phyloP scores from a whole-genome alignment of 2,888 invertebrate species.

The Colletes collaris region DNA sequence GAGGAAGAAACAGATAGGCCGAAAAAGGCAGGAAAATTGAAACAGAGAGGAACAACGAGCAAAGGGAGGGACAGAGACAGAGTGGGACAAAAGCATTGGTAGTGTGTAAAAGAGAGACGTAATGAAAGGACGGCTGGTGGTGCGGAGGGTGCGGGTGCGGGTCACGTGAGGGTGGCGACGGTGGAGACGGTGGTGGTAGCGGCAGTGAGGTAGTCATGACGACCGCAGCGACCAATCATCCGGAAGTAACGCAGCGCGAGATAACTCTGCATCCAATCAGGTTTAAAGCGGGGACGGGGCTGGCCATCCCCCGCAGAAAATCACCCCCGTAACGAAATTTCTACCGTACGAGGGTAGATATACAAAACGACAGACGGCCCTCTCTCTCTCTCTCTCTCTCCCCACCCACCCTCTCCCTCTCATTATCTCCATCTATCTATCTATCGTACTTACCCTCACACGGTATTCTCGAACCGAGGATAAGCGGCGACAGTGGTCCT shows the following conservation, averaged over 20 bases:
- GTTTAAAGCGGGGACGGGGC: constrained; percentile 80
- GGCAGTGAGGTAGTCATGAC: constrained; percentile 81
- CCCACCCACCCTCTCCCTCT: constrained; percentile 33
- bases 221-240: constrained; percentile 83
- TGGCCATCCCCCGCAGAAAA: constrained; percentile 73
- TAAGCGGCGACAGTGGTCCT: constrained; percentile 57
- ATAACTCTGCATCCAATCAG: constrained; percentile 84
- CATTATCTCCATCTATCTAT: constrained; percentile 31
- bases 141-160: constrained; percentile 45
- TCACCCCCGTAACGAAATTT: constrained; percentile 77
- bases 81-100: not conserved
- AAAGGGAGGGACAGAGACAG: constrained; percentile 12
- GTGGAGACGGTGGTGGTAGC: constrained; percentile 72
- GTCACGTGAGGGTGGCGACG: constrained; percentile 67
- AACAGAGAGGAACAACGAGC: constrained; percentile 23
- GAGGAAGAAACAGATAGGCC: constrained; percentile 31
- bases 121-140: constrained; percentile 39
- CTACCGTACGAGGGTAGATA: constrained; percentile 76
- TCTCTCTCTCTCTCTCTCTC: constrained; percentile 43
- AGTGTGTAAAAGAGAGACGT: constrained; percentile 31
- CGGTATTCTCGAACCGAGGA: constrained; percentile 51
- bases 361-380: constrained; percentile 72
- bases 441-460: constrained; percentile 36
- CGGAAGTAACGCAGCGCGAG: constrained; percentile 83
- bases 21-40: constrained; percentile 44